Base-by-base conservation (phyloP, 2,888 invertebrate genomes). In the Xylota sylvarum region DNA sequence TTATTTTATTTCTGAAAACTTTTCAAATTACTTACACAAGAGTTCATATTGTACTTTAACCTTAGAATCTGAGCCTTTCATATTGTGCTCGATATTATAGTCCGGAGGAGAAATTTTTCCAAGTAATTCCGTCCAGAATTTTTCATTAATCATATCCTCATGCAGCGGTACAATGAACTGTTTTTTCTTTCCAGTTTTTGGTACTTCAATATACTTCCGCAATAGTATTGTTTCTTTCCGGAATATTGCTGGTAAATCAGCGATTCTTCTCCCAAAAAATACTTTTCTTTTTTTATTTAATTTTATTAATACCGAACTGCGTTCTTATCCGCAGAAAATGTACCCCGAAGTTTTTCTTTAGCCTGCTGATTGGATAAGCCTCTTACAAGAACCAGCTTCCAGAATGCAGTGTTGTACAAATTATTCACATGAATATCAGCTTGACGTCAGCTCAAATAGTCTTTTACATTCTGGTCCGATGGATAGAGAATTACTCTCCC, bases 401-500 rank as follows among this genome's bases (percentile, higher is more conserved):
- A 99, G 93, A 99, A 99, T 84, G 97, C 90, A 2, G 99, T 99
- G 91, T 99, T 99, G 90, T 99, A 98, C 86, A 99, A 94, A 94
- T 99, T 99, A 92, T 99, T 99, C 17, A 99, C 96, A 91, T 99
- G 99, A 74, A 98, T 97, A 93, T 98, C 98, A 23, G 97, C 98
- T 93, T 98, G 98, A 64, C 98, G 94, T 98, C 98, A 98, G 90
- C 96, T 96, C 73, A 98, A 93, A 91, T 98, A 98, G 92, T 98
- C 98, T 86, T 96, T 94, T 46, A 99, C 93, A 92, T 97, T 98
- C 89, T 96, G 94, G 90, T 97, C 96, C 5, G 95, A 95, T 0
- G 99, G 98, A 93, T 99, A 99, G 27, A 98, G 92, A 56, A 99
- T 95, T 43, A 97, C 93, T 79, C 99, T 94, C 0, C 97, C 97